Conservation (phyloP, 2,113 vertebrate genomes). For the Anarhynchus alexandrinus region DNA sequence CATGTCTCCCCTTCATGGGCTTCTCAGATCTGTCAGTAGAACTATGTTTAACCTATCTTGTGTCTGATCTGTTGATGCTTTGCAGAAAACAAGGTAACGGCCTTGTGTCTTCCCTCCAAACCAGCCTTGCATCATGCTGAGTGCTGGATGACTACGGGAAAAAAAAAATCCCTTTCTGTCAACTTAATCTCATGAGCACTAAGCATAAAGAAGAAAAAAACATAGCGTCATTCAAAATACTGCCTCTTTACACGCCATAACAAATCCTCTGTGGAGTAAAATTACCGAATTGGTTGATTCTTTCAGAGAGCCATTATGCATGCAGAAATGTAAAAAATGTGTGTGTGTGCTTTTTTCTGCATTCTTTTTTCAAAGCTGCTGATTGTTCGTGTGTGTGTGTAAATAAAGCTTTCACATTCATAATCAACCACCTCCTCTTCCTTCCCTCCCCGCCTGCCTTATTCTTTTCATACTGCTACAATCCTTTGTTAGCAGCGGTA, state of each 20-base stretch:
- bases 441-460: neutral
- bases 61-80: neutral
- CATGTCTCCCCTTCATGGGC: neutral
- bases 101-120: neutral
- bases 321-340: constrained; percentile 24
- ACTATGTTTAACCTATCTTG: neutral
- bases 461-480: neutral
- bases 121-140: neutral
- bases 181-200: neutral
- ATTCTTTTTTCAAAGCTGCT: constrained; percentile 41
- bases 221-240: neutral
- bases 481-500: constrained; percentile 16
- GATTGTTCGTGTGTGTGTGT: neutral
- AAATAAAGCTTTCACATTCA: constrained; percentile 55
- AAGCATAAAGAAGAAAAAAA: neutral
- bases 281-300: constrained; percentile 20
- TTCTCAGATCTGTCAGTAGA: neutral
- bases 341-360: neutral
- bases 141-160: neutral
- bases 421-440: constrained; percentile 18
- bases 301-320: neutral
- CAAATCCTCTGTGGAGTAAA: constrained; percentile 9
- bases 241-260: constrained; percentile 2
- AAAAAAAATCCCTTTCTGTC: neutral
- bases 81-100: neutral